Conservation (phyloP, 2,888 invertebrate genomes). For the Pristionchus mayeri region DNA sequence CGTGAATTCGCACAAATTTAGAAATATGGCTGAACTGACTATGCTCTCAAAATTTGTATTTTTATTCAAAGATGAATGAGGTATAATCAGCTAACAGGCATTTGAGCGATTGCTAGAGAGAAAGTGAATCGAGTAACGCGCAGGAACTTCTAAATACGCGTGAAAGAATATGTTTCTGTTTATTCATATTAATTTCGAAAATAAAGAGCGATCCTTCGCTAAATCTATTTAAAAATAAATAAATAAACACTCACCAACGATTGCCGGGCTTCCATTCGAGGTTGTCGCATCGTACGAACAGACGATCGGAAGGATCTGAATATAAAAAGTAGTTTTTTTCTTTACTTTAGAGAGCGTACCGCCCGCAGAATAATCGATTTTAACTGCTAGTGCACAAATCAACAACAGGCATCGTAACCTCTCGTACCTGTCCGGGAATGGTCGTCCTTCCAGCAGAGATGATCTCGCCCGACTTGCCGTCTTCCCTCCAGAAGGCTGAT, state of each 20-base stretch:
- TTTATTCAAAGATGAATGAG: too few relatives aligned
- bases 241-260: conserved; percentile 74
- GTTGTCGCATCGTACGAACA: conserved; percentile 57
- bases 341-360: background rate
- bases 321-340: background rate
- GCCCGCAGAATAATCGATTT: background rate
- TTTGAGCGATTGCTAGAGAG: too few relatives aligned
- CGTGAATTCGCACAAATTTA: too few relatives aligned
- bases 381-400: background rate
- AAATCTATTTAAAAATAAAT: too few relatives aligned
- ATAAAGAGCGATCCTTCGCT: too few relatives aligned
- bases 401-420: background rate
- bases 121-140: too few relatives aligned
- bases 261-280: conserved; percentile 76
- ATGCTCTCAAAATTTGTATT: too few relatives aligned
- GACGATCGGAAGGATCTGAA: conserved; percentile 54
- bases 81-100: too few relatives aligned
- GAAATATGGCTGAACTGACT: too few relatives aligned
- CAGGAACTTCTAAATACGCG: conserved; percentile 54
- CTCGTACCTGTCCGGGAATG: conserved; percentile 55
- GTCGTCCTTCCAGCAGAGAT: conserved; percentile 60
- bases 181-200: too few relatives aligned
- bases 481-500: conserved; percentile 77
- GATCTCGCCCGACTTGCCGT: conserved; percentile 77
- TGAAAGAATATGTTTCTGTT: too few relatives aligned